A percentile compares a stretch with the other conserved stretches of the same genome.
These are phyloP conservation scores for Melieria picta DNA, from an alignment of 2,888 invertebrate species.

Conservation along the genomic window DNA sequence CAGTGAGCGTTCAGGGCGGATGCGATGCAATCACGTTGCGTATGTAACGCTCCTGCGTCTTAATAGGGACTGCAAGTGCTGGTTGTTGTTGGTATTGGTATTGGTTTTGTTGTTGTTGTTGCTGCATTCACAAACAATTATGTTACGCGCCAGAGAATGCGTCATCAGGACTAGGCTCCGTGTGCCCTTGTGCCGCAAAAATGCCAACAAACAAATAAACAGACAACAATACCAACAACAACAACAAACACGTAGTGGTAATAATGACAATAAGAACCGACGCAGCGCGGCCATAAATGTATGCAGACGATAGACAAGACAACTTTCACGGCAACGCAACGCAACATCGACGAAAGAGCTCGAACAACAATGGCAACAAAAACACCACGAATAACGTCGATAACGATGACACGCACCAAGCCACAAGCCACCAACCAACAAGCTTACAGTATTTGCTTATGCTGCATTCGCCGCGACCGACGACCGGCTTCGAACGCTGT, in stretches of 20 bases:
- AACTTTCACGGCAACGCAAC: conserved; percentile 26
- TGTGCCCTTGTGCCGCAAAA: not conserved
- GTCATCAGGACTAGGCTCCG: not conserved
- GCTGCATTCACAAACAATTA: too few species aligned
- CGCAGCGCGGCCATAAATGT: not conserved
- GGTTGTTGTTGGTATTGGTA: too few species aligned
- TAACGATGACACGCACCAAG: not conserved
- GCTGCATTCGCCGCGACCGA: conserved; percentile 14
- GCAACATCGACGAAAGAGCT: not conserved
- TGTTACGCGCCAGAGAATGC: too few species aligned
- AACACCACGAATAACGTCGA: not conserved
- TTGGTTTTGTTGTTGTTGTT: too few species aligned
- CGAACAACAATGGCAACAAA: not conserved
- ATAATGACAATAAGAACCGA: too few species aligned
- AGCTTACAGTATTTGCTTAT: not conserved
- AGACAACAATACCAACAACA: not conserved
- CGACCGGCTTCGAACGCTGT: conserved; percentile 31
- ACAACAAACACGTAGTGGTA: conserved; percentile 5
- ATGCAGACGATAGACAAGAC: not conserved
- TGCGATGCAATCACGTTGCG: too few species aligned
- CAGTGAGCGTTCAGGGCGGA: too few species aligned
- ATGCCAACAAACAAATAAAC: conserved; percentile 6
- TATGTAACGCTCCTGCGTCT: too few species aligned
- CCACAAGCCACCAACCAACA: not conserved
- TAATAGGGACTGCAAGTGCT: too few species aligned